Evolutionary conservation across 64 coral and sea anemone species (phyloP).

Genomic region (Montipora foliosa): DNA sequence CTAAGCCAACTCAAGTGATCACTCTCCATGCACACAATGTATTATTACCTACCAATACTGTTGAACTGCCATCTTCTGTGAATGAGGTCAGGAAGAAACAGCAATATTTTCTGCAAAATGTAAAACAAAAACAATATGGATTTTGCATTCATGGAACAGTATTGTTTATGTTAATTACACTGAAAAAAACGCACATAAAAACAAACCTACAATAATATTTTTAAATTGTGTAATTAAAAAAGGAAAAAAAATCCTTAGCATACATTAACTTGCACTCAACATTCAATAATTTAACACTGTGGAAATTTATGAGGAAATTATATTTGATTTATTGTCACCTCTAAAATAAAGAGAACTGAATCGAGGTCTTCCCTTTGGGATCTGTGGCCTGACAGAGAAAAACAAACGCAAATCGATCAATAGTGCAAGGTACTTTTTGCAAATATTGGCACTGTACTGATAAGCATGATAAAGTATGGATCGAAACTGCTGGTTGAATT

Average conservation of each 20-base stretch:
- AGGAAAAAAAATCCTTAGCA: too few relatives aligned
- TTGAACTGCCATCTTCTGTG: slow-evolving; percentile 96
- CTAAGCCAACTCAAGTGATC: not conserved
- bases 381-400: slow-evolving; percentile 74
- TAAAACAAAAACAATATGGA: slow-evolving; percentile 48
- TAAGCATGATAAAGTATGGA: too few relatives aligned
- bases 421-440: not conserved
- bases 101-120: slow-evolving; percentile 82
- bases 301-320: not conserved
- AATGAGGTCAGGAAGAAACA: slow-evolving; percentile 88
- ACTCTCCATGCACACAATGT: not conserved
- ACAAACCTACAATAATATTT: too few relatives aligned
- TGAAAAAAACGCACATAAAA: too few relatives aligned
- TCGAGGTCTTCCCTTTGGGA: slow-evolving; percentile 95
- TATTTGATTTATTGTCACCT: slow-evolving; percentile 59
- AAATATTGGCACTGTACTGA: not conserved
- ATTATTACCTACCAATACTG: slow-evolving; percentile 93
- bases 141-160: too few relatives aligned
- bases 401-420: slow-evolving; percentile 16
- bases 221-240: too few relatives aligned
- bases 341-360: slow-evolving; percentile 87
- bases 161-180: too few relatives aligned
- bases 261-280: too few relatives aligned
- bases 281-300: too few relatives aligned
- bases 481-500: not conserved